Percentiles rank a stretch among this genome's conserved stretches.
phyloP scores from a whole-genome alignment of 2,888 invertebrate species.

The Drosophila paranaensis region DNA sequence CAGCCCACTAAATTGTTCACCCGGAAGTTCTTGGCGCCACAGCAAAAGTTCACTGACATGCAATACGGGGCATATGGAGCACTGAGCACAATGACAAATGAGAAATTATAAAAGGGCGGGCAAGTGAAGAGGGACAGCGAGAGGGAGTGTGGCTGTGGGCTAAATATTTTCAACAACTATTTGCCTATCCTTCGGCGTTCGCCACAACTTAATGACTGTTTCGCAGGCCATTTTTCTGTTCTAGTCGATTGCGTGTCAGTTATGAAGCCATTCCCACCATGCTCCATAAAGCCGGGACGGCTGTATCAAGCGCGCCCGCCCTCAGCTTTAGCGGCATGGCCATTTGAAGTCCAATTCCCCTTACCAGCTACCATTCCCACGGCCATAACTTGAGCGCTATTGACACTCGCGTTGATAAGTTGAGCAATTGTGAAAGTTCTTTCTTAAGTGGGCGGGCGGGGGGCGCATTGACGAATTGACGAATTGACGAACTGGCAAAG shows the following conservation, averaged over 20 bases:
- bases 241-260: constrained; percentile 63
- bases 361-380: constrained; percentile 8
- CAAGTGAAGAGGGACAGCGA: too few relatives aligned
- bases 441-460: background rate
- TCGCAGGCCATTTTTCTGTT: constrained; percentile 27
- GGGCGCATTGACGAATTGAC: constrained; percentile 5
- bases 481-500: background rate
- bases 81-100: background rate
- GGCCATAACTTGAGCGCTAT: constrained; percentile 45
- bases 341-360: constrained; percentile 1
- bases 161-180: constrained; percentile 33
- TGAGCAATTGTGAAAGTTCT: constrained; percentile 51
- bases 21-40: constrained; percentile 54
- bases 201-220: constrained; percentile 24
- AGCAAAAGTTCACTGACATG: constrained; percentile 64
- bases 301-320: background rate
- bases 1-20: constrained; percentile 35
- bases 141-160: background rate
- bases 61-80: constrained; percentile 26
- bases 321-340: background rate
- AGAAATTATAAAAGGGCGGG: background rate
- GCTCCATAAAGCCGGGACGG: background rate
- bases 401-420: constrained; percentile 67
- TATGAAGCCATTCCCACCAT: constrained; percentile 47
- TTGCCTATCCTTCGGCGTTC: constrained; percentile 10